Percentiles rank a stretch among this genome's conserved stretches.
These are phyloP conservation scores for Drosophila subquinaria DNA, from an alignment of 2,888 invertebrate genomes.

Conservation along the genomic window DNA sequence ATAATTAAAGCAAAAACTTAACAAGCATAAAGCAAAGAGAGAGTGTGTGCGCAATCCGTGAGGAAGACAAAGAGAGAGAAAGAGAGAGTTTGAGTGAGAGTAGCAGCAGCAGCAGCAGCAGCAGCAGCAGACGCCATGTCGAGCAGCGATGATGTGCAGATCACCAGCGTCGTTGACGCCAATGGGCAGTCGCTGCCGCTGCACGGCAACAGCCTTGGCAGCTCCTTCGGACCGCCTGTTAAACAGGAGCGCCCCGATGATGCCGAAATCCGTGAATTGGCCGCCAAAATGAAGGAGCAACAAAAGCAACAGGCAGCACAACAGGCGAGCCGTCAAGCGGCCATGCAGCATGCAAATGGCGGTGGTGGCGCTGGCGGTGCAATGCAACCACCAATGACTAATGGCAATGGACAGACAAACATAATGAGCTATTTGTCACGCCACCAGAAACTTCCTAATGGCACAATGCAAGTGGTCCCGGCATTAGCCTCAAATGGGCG, in stretches of 20 bases:
- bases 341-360: constrained; percentile 70
- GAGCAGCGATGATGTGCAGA: constrained; percentile 76
- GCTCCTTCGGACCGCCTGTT: constrained; percentile 74
- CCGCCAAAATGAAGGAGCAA: constrained; percentile 94
- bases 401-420: constrained; percentile 86
- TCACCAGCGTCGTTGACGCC: constrained; percentile 82
- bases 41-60: constrained; percentile 12
- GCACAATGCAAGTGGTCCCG: constrained; percentile 68
- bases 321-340: constrained; percentile 75
- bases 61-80: background rate
- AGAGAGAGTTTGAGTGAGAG: constrained; percentile 33
- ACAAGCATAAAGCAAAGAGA: constrained; percentile 13
- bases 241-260: constrained; percentile 88
- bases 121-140: constrained; percentile 59
- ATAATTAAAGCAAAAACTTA: constrained; percentile 17
- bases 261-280: constrained; percentile 94
- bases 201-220: constrained; percentile 83
- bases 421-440: constrained; percentile 88
- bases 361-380: constrained; percentile 29
- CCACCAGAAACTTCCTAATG: constrained; percentile 82
- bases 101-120: constrained; percentile 6
- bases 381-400: constrained; percentile 72
- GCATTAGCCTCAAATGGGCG: constrained; percentile 60
- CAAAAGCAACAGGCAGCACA: constrained; percentile 87
- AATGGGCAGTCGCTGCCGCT: constrained; percentile 83